Percentiles rank a stretch among this genome's conserved stretches.
Evolutionary conservation across 2,113 vertebrate genomes (phyloP).

Genomic region (Grallaria varia): DNA sequence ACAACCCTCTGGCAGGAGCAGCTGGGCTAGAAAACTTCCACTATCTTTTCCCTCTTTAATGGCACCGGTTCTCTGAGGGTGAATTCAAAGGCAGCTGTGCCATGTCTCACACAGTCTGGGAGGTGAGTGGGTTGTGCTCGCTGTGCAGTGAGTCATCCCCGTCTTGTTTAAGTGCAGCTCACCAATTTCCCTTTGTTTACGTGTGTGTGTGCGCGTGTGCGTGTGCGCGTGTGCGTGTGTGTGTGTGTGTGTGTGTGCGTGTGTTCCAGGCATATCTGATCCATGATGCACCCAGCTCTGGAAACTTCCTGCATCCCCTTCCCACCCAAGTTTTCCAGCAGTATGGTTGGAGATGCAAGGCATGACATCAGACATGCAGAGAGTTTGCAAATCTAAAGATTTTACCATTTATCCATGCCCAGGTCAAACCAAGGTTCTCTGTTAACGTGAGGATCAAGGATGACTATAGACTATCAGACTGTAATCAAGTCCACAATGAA

Average conservation of each 20-base stretch:
- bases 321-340: background rate
- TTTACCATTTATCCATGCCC: background rate
- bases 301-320: background rate
- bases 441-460: background rate
- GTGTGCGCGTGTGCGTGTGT: too few species aligned
- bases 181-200: background rate
- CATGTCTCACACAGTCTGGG: background rate
- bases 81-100: slow-evolving; percentile 14
- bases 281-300: background rate
- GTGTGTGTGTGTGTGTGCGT: background rate
- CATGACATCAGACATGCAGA: background rate
- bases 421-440: background rate
- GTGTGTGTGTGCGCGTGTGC: too few species aligned
- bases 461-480: background rate
- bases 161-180: slow-evolving; percentile 14
- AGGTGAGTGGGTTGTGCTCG: slow-evolving; percentile 20
- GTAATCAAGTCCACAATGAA: background rate
- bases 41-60: background rate
- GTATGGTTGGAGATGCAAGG: background rate
- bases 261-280: background rate
- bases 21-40: background rate
- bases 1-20: background rate
- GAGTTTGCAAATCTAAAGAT: background rate
- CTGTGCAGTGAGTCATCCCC: slow-evolving; percentile 20
- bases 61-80: background rate